These are phyloP conservation scores for Chaetogeoica ovagalla DNA, from an alignment of 2,888 invertebrate genomes.

Conservation along the genomic window DNA sequence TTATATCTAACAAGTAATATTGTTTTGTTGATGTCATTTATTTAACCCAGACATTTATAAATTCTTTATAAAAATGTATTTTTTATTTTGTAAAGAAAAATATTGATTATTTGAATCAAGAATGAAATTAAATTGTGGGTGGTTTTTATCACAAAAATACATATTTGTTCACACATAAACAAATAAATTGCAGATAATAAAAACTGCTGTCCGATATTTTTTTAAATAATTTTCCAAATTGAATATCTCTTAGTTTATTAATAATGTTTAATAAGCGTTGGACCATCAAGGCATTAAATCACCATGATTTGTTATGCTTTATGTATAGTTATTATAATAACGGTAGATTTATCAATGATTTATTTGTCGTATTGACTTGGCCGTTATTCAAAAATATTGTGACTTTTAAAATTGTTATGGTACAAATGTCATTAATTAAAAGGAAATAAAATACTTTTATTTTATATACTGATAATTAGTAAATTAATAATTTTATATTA, in stretches of 20 bases:
- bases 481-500: not conserved
- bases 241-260: constrained; percentile 1
- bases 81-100: not conserved
- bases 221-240: constrained; percentile 11
- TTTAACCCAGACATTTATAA: not conserved
- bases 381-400: not conserved
- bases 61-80: no score
- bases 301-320: constrained; percentile 18
- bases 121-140: not conserved
- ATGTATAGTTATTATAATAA: constrained; percentile 5
- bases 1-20: not conserved
- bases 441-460: not conserved
- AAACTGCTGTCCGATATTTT: not conserved
- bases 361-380: not conserved
- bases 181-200: constrained; percentile 9
- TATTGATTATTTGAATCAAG: not conserved
- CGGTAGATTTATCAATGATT: not conserved
- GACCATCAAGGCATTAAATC: constrained; percentile 35
- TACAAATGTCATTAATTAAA: not conserved
- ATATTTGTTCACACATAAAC: not conserved
- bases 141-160: not conserved
- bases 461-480: no score
- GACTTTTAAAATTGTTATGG: not conserved
- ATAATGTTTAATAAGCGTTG: constrained; percentile 25
- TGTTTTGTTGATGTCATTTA: not conserved